Conservation (phyloP, 2,797 vertebrate genomes). For the Notoglanidium macrostoma region DNA sequence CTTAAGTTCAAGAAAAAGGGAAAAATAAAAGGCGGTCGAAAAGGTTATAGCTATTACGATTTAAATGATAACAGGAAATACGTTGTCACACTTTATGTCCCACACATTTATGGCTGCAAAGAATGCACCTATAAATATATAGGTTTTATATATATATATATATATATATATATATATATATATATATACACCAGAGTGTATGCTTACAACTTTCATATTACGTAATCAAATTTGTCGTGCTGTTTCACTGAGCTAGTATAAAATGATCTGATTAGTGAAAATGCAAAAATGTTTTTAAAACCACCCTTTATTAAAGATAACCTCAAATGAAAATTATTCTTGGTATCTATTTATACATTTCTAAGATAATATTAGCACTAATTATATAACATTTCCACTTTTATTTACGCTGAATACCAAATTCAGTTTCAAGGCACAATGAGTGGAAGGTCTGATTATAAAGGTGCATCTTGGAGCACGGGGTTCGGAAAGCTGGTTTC, state of each 20-base stretch:
- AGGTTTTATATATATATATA: no score
- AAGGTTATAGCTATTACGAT: background rate
- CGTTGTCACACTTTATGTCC: background rate
- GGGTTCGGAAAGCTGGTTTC: slow-evolving; percentile 20
- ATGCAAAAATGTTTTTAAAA: background rate
- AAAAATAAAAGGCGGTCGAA: background rate
- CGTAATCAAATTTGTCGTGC: background rate
- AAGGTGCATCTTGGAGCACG: slow-evolving; percentile 20
- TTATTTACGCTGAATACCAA: background rate
- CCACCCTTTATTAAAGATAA: background rate
- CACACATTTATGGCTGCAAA: background rate
- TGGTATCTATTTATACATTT: background rate
- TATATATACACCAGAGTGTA: background rate
- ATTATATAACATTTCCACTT: background rate
- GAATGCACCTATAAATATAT: background rate
- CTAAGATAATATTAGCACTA: background rate
- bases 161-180: no score
- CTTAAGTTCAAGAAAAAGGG: background rate
- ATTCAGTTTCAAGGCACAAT: background rate
- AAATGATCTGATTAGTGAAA: background rate
- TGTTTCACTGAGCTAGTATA: background rate
- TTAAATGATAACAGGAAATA: background rate
- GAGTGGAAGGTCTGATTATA: background rate
- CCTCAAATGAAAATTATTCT: background rate
- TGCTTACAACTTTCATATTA: background rate